A percentile compares a stretch with the other conserved stretches of the same genome.
Conservation (phyloP, 2,888 invertebrate species). For the Diarsia rubi region DNA sequence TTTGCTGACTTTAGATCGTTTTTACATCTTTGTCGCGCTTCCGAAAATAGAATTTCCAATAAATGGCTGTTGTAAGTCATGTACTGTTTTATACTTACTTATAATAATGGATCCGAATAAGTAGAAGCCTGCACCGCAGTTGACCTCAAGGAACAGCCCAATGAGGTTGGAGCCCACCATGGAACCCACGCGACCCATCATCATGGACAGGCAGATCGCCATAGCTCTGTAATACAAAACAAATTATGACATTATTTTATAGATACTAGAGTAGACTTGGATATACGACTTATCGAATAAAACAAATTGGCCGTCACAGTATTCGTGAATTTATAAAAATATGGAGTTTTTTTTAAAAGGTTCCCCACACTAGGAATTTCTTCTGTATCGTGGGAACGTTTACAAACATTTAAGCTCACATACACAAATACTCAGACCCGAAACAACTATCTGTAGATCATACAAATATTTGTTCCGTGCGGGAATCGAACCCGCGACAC, state of each 20-base stretch:
- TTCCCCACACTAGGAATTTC: no score
- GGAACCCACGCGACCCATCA: conserved; percentile 92
- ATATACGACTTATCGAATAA: no score
- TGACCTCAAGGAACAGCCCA: conserved; percentile 91
- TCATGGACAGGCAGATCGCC: conserved; percentile 92
- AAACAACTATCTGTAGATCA: no score
- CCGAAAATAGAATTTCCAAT: neutral
- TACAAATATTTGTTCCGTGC: no score
- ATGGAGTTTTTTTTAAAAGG: no score
- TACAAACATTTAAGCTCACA: no score
- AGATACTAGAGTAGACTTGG: no score
- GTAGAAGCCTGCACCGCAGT: conserved; percentile 92
- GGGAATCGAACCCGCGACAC: no score
- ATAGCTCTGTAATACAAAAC: conserved; percentile 88
- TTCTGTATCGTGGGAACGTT: no score
- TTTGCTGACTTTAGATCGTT: neutral
- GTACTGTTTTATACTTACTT: conserved; percentile 74
- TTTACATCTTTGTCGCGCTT: neutral
- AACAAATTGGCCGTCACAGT: no score
- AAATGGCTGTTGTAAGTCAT: neutral
- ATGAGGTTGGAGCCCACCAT: conserved; percentile 92
- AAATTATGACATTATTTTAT: neutral
- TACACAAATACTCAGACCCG: no score
- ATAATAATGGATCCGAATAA: conserved; percentile 90
- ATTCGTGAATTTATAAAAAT: no score